Conservation (phyloP, 2,113 vertebrate species). For the Microtus richardsoni region DNA sequence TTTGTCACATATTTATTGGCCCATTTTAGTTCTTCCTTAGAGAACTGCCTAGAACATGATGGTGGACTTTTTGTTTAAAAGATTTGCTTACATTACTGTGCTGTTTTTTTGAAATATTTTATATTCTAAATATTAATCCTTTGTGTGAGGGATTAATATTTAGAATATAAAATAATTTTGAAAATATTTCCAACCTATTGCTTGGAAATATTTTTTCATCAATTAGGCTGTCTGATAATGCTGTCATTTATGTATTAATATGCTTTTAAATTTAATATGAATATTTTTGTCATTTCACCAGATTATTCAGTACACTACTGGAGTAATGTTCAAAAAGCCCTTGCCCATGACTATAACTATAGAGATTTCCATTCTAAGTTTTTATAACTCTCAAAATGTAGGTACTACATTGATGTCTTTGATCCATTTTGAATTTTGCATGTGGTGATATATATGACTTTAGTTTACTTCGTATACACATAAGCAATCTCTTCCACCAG, state of each 20-base stretch:
- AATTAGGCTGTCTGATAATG: background rate
- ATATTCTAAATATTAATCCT: background rate
- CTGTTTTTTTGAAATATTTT: rapidly evolving
- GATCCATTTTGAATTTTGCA: background rate
- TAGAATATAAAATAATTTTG: no score
- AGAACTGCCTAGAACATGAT: background rate
- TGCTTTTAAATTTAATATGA: background rate
- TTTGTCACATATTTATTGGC: background rate
- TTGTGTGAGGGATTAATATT: background rate
- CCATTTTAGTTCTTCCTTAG: background rate
- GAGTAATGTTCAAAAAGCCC: background rate
- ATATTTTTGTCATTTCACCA: background rate
- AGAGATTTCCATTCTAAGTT: background rate
- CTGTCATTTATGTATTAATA: background rate
- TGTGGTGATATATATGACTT: background rate
- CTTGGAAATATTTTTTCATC: background rate
- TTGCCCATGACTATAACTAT: background rate
- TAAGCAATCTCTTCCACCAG: background rate
- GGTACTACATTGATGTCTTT: background rate
- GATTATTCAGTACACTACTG: background rate
- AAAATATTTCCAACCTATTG: no score
- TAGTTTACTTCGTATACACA: background rate
- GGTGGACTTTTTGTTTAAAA: background rate
- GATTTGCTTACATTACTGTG: background rate
- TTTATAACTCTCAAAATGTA: background rate